These are phyloP conservation scores for Lordiphosa mommai DNA, from an alignment of 1,140 invertebrate species.

Conservation along the genomic window DNA sequence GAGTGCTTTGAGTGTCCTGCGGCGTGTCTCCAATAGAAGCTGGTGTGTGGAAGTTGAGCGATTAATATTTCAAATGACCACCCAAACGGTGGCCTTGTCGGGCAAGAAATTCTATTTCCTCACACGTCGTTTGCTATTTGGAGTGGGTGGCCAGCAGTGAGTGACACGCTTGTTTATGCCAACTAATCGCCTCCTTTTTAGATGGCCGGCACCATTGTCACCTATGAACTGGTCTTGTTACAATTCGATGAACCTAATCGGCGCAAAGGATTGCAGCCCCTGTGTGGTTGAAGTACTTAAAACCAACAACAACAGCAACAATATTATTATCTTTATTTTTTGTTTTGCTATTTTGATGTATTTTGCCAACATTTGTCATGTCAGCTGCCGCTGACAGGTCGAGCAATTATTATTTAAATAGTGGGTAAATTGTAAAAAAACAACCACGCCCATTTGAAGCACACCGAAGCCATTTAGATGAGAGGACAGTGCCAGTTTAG, in stretches of 20 bases:
- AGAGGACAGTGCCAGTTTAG: slow-evolving; percentile 25
- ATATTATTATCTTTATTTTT: not conserved
- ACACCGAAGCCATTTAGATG: slow-evolving; percentile 6
- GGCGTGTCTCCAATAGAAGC: slow-evolving; percentile 81
- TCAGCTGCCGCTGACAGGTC: slow-evolving; percentile 50
- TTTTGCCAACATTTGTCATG: slow-evolving; percentile 44
- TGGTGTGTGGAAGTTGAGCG: slow-evolving; percentile 81
- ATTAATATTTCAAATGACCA: slow-evolving; percentile 73
- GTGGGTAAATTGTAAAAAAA: slow-evolving; percentile 40
- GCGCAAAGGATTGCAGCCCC: slow-evolving; percentile 50
- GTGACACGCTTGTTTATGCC: slow-evolving; percentile 34
- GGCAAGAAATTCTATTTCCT: slow-evolving; percentile 85
- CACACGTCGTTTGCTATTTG: slow-evolving; percentile 83
- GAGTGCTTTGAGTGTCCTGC: slow-evolving; percentile 81
- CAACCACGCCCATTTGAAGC: slow-evolving; percentile 31
- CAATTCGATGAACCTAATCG: slow-evolving; percentile 81
- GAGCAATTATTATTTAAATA: slow-evolving; percentile 56
- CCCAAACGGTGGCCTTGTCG: slow-evolving; percentile 81
- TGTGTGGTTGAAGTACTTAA: slow-evolving; percentile 45
- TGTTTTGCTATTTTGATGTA: slow-evolving; percentile 1
- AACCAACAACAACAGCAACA: not conserved
- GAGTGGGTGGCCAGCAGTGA: slow-evolving; percentile 80
- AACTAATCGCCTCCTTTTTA: slow-evolving; percentile 6
- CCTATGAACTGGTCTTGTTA: slow-evolving; percentile 85
- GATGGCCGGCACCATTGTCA: slow-evolving; percentile 84